phyloP scores from a whole-genome alignment of 2,888 invertebrate species.

The Lepidochrysops patricia region DNA sequence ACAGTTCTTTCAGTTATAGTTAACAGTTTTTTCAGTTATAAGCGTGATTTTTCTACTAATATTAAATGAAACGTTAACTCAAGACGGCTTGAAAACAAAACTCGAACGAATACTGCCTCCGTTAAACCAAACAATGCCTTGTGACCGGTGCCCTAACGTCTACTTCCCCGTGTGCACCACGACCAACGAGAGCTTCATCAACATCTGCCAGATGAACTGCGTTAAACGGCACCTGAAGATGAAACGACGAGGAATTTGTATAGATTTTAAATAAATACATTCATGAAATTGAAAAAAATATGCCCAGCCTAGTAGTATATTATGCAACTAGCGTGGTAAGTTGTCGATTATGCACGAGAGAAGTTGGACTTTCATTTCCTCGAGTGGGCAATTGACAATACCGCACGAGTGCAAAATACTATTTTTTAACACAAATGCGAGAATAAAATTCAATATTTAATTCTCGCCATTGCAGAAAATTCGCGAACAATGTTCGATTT shows the following conservation, averaged over 20 bases:
- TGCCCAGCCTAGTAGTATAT: too few relatives aligned
- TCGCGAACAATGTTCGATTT: too few relatives aligned
- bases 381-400: too few relatives aligned
- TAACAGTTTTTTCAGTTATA: constrained; percentile 14
- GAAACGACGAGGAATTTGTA: constrained; percentile 28
- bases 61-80: neutral
- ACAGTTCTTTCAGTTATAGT: too few relatives aligned
- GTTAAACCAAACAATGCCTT: constrained; percentile 22
- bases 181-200: constrained; percentile 29
- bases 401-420: too few relatives aligned
- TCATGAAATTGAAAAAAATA: too few relatives aligned
- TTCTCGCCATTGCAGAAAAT: too few relatives aligned
- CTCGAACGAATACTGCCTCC: constrained; percentile 20
- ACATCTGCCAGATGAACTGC: constrained; percentile 30
- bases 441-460: too few relatives aligned
- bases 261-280: constrained; percentile 24
- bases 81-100: constrained; percentile 13
- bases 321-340: too few relatives aligned
- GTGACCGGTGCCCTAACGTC: constrained; percentile 29
- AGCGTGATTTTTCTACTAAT: constrained; percentile 12
- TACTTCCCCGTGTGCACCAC: constrained; percentile 35
- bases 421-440: too few relatives aligned
- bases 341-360: too few relatives aligned
- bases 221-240: constrained; percentile 17
- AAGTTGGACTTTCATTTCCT: too few relatives aligned